Evolutionary conservation across 2,797 vertebrate genomes (phyloP), one percentile per base, ranked within the genome.

Genomic region (Megaceryle alcyon): DNA sequence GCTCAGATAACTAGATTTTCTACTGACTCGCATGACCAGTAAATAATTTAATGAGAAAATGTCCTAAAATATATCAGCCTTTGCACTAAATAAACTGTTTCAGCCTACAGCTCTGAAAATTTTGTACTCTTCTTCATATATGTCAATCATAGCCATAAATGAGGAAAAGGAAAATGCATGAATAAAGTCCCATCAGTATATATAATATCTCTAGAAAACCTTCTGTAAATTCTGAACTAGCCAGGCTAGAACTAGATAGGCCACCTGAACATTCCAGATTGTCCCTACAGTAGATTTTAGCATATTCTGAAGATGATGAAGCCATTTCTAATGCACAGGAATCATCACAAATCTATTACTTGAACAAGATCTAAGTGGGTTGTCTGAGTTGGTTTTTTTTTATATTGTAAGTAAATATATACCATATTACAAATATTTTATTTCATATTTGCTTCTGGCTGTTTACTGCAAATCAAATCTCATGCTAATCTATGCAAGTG

Each of bases 401-500:
- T 86, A 25, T 53, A 39, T 28, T 71, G 10, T 23, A 4, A 17
- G 5, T 14, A 92, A 91, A 81, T 75, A 39, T 44, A 72, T 29
- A 33, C 6, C 29, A 63, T 61, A 56, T 11, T 28, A 46, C 14
- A 82, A 66, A 23, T 71, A 87, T 64, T 90, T 85, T 85, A 60
- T 81, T 78, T 92, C 35, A 69, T 90, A 25, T 66, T 94, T 88
- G 10, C 37, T 91, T 87, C 46, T 71, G 75, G 8, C 53, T 88
- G 65, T 87, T 93, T 66, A 87, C 20, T 51, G 33, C 11, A 91
- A 86, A 94, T 92, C 53, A 39, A 49, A 91, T 92, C 93, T 94
- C 49, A 41, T 82, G 41, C 49, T 82, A 75, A 81, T 10, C 48
- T 90, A 66, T 0, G 0, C 65, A 90, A 91, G 29, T 3, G 9